Evolutionary conservation across 1,140 invertebrate species (phyloP).

Genomic region (Drosophila tsacasi): DNA sequence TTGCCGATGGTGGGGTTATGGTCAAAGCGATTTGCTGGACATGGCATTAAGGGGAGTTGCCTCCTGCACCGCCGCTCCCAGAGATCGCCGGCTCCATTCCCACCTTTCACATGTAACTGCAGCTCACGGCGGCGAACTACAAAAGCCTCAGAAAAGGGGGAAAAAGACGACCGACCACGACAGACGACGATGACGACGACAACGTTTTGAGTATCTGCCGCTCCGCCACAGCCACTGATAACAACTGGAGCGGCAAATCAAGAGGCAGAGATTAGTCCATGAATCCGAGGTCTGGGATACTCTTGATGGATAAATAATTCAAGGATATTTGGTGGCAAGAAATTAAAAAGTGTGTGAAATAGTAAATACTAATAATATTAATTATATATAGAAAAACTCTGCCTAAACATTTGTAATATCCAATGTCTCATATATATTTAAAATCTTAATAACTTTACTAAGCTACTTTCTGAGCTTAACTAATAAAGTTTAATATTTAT

Average conservation of each 20-base stretch:
- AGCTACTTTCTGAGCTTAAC: too few relatives aligned
- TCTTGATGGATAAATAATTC: neutral
- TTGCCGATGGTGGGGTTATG: conserved; percentile 20
- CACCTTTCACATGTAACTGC: conserved; percentile 52
- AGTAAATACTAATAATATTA: too few relatives aligned
- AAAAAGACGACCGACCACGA: conserved; percentile 12
- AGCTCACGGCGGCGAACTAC: conserved; percentile 50
- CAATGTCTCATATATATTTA: too few relatives aligned
- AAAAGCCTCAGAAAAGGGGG: conserved; percentile 13
- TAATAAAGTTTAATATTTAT: too few relatives aligned
- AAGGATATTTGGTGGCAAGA: neutral
- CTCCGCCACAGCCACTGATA: conserved; percentile 47
- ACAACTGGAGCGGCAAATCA: conserved; percentile 70
- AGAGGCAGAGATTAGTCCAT: conserved; percentile 18
- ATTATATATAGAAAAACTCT: neutral
- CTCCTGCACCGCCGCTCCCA: neutral
- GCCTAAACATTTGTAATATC: neutral
- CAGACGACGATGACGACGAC: conserved; percentile 56
- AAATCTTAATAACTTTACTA: too few relatives aligned
- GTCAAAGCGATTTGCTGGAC: conserved; percentile 68
- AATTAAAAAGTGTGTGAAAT: neutral
- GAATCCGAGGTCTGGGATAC: conserved; percentile 6
- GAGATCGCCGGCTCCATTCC: conserved; percentile 27
- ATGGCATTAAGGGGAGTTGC: conserved; percentile 57
- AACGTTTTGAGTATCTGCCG: conserved; percentile 60